Evolutionary conservation across 2,797 vertebrate species (phyloP), one percentile per base, ranked within the genome.

Genomic region (Sylvia borin): DNA sequence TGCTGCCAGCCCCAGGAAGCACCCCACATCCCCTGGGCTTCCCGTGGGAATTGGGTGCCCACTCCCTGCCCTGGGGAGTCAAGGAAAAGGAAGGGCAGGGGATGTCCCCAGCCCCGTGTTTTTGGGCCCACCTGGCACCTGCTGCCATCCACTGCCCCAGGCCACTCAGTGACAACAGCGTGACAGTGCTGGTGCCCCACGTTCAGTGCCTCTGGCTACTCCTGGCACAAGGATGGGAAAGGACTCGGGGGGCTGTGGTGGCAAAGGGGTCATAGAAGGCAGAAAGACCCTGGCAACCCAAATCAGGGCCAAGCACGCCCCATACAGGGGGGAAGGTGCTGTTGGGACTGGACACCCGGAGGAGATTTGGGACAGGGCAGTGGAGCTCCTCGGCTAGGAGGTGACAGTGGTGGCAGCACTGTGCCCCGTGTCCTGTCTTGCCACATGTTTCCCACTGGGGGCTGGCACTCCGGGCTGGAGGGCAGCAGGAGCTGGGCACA

Each of bases 141-240:
- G 12, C 78, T 55, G 57, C 70, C 10, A 2, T 16, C 47, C 32
- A 0, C n/a, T 48, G 62, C 25, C 61, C 71, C 50, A 11, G 51
- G 26, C 9, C 45, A 18, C 5, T 2, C 2, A 3, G 32, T 7
- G 6, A 13, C 43, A 47, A 5, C 43, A 36, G 40, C 7, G 31
- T 0, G 1, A 19, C 0, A 58, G 51, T 7, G 88, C 75, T 18
- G 62, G 34, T n/a, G 54, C 31, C 68, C 54, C 0, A 0, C 0
- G 3, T 11, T 42, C 0, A 0, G 34, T 21, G 4, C 53, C 57
- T 18, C 60, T 0, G 0, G 13, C 40, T 7, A 1, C 58, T 82
- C 26, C 73, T 48, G 78, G 54, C 38, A 27, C 1, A 1, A 18
- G 67, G 55, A 19, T 21, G 45, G 58, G 40, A 55, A 24, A 24